Percentiles rank a stretch among this genome's conserved stretches.
Evolutionary conservation across 2,113 vertebrate genomes (phyloP).

Genomic region (Mustela lutreola): DNA sequence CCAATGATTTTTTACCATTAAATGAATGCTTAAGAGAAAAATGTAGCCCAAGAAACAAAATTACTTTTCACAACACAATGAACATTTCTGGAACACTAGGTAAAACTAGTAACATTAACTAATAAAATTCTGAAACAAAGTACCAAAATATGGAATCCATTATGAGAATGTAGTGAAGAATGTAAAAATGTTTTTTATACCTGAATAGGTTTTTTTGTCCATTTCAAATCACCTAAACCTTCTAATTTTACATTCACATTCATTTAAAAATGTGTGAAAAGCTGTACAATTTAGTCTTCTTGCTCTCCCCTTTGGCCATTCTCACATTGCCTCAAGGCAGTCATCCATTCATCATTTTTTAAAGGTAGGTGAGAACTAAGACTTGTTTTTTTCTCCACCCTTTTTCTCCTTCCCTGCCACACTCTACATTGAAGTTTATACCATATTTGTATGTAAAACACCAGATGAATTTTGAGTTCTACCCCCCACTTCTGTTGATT

Average conservation of each 20-base stretch:
- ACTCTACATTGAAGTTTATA: neutral
- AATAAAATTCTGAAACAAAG: slow-evolving; percentile 34
- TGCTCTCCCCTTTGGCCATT: no score
- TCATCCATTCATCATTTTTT: neutral
- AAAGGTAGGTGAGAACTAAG: neutral
- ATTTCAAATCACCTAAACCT: neutral
- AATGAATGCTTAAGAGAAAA: slow-evolving; percentile 35
- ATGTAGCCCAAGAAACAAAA: slow-evolving; percentile 20
- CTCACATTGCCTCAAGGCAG: neutral
- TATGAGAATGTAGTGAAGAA: neutral
- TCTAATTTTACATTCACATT: slow-evolving; percentile 1
- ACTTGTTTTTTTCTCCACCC: neutral
- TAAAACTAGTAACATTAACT: neutral
- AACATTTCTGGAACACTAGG: neutral
- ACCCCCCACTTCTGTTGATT: neutral
- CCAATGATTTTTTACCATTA: neutral
- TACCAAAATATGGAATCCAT: neutral
- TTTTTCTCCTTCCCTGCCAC: neutral
- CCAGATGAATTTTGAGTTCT: neutral
- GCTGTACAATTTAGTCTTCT: neutral
- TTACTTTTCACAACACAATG: neutral
- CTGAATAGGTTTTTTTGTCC: neutral
- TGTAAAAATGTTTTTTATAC: slow-evolving; percentile 36
- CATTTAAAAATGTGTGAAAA: neutral
- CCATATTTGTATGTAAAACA: neutral